Evolutionary conservation across 64 coral and sea anemone genomes (phyloP), one percentile per base, ranked within the genome.

Genomic region (Actinia tenebrosa): DNA sequence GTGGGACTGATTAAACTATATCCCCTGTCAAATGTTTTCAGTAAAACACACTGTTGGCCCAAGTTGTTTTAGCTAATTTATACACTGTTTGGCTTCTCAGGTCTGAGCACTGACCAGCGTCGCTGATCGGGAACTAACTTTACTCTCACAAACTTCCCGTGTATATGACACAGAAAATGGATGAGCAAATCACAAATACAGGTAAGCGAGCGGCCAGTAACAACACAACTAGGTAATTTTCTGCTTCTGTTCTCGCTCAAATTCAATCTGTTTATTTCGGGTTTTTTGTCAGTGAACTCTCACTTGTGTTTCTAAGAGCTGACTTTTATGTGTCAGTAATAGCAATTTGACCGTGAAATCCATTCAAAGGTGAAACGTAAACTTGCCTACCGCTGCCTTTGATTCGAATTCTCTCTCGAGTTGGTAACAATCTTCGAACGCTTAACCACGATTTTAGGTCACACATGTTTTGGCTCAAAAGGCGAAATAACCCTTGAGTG

Each of bases 1-100:
- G 91, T 93, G 52, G 94, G 89, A 96, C 90, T 96, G 94, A 96
- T 96, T 96, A 96, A 87, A 91, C 81, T 90, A 89, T 89, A 96
- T 96, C 80, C 94, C 87, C 94, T 93, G 88, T 93, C 91, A 91
- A 96, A 96, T 96, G 94, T 96, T 93, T 96, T 96, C 85, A 96
- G 93, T 96, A 90, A 96, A 80, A 87, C 63, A 84, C 84, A 85
- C 89, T 91, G 89, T 91, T 95, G 88, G 43, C 86, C 77, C 10
- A 79, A 90, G 85, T 96, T 96, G 94, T 92, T 88, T 90, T 85
- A 92, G 92, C 91, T 93, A 96, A 96, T 93, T 90, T 23, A 66
- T 87, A 64, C 69, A 90, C 87, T 93, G 22, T 85, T 15, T 85
- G 50, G 25, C 45, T 61, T 59, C 53, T 42, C 50, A 81, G 79